Conservation (phyloP, 2,113 vertebrate genomes). For the Sigmodon hispidus region DNA sequence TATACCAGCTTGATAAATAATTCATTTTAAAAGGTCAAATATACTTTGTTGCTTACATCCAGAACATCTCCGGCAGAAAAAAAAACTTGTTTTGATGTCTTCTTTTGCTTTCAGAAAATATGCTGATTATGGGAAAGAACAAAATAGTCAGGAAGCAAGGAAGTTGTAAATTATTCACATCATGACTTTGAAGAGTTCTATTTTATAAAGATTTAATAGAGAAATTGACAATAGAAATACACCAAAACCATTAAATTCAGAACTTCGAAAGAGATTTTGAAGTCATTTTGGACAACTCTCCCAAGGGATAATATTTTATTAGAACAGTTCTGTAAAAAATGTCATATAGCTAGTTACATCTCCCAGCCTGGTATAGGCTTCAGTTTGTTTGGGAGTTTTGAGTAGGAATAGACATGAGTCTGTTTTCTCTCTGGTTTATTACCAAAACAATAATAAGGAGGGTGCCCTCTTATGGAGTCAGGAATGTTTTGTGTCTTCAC, state of each 20-base stretch:
- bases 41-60: not conserved
- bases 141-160: not conserved
- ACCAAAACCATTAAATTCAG: not conserved
- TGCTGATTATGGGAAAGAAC: not conserved
- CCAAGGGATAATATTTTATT: not conserved
- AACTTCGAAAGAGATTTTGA: not conserved
- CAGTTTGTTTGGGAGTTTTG: not conserved
- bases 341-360: not conserved
- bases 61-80: not conserved
- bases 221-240: not conserved
- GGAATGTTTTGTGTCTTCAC: not conserved
- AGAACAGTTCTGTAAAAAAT: not conserved
- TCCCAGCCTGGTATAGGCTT: not conserved
- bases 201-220: not conserved
- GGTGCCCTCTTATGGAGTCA: not conserved
- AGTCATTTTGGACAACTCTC: not conserved
- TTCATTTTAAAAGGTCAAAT: not conserved
- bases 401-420: not conserved
- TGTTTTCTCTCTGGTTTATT: not conserved
- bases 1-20: not conserved
- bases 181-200: conserved; percentile 10
- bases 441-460: not conserved
- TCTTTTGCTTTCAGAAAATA: not conserved
- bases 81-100: not conserved
- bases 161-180: conserved; percentile 38